A percentile compares a stretch with the other conserved stretches of the same genome.
These are phyloP conservation scores for Vollenhovia emeryi DNA, from an alignment of 1,140 invertebrate genomes.

Conservation along the genomic window DNA sequence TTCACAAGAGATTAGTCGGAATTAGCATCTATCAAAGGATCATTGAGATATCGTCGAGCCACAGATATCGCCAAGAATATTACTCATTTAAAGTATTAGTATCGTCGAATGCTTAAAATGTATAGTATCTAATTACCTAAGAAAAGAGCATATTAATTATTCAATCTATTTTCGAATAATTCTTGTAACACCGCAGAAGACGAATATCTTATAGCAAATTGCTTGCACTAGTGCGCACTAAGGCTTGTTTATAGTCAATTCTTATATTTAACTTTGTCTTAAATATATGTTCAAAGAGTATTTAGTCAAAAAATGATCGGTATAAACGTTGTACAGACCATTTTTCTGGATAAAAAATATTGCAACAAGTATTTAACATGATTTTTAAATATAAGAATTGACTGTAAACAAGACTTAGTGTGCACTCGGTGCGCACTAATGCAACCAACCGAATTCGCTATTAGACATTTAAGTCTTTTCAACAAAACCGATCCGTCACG, in stretches of 20 bases:
- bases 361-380: too few species aligned
- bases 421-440: too few species aligned
- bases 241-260: too few species aligned
- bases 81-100: not conserved
- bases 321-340: too few species aligned
- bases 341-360: too few species aligned
- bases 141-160: conserved; percentile 2
- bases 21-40: not conserved
- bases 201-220: not conserved
- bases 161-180: not conserved
- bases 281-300: too few species aligned
- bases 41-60: not conserved
- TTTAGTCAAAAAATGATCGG: too few species aligned
- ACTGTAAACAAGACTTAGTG: too few species aligned
- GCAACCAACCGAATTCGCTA: not conserved
- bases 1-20: conserved; percentile 11
- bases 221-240: too few species aligned
- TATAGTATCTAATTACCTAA: not conserved
- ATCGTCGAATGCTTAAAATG: not conserved
- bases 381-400: too few species aligned
- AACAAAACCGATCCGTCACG: not conserved
- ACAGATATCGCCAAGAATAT: not conserved
- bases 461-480: not conserved
- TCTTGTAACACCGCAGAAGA: not conserved
- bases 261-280: too few species aligned